A percentile compares a stretch with the other conserved stretches of the same genome.
These are phyloP conservation scores for Pseudorasbora parva DNA, from an alignment of 2,113 vertebrate species.

Conservation along the genomic window DNA sequence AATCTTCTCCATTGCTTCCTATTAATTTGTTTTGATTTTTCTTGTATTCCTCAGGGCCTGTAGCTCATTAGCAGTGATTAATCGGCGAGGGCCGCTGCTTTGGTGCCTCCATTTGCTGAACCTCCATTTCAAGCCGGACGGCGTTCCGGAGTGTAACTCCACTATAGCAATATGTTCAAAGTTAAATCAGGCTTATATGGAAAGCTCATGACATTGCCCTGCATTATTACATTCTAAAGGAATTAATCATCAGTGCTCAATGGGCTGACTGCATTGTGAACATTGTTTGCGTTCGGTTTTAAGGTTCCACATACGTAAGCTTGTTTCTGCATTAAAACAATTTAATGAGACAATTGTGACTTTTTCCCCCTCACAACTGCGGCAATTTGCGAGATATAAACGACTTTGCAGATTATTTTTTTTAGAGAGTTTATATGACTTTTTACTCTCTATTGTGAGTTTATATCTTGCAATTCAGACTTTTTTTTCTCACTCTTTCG, in stretches of 20 bases:
- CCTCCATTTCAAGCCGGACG: constrained; percentile 35
- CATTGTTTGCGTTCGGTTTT: no score
- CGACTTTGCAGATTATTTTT: no score
- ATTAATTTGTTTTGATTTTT: constrained; percentile 75
- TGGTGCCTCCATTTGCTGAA: constrained; percentile 48
- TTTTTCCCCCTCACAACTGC: no score
- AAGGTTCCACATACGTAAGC: no score
- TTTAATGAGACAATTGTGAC: no score
- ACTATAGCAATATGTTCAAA: constrained; percentile 17
- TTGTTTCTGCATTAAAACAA: no score
- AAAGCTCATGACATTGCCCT: background rate
- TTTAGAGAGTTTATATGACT: no score
- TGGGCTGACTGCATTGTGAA: background rate
- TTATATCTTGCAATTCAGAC: no score
- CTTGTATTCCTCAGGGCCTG: constrained; percentile 66
- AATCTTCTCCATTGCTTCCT: constrained; percentile 62
- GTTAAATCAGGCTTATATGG: constrained; percentile 4
- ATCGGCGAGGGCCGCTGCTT: constrained; percentile 62
- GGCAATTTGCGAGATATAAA: no score
- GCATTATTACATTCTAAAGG: background rate
- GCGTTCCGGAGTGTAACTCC: constrained; percentile 2
- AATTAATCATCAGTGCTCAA: background rate
- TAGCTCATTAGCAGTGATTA: constrained; percentile 75
- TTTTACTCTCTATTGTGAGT: no score
- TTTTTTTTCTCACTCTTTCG: no score